Conservation (phyloP, 2,797 vertebrate species). For the Kryptolebias ocellatus region DNA sequence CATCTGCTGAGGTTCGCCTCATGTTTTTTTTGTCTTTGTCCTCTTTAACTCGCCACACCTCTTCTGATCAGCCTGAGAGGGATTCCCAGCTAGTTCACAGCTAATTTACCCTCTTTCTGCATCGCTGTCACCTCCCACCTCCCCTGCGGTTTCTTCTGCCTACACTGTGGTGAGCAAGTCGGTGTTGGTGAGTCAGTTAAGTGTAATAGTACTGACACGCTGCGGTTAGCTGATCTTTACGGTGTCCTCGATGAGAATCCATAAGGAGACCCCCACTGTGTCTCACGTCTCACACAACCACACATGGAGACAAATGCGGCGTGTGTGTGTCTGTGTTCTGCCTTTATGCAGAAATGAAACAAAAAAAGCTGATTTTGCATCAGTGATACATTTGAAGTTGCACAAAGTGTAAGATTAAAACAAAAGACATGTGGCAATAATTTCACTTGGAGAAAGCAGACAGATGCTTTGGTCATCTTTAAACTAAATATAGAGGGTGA, state of each 20-base stretch:
- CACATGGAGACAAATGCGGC: conserved; percentile 15
- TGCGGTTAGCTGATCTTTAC: conserved; percentile 69
- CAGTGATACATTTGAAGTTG: background rate
- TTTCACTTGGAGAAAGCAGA: background rate
- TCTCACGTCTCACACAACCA: conserved; percentile 21
- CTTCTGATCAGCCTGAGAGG: conserved; percentile 53
- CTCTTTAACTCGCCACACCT: conserved; percentile 35
- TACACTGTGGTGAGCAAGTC: conserved; percentile 49
- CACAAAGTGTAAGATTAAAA: background rate
- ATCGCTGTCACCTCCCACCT: conserved; percentile 34
- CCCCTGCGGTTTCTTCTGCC: conserved; percentile 53
- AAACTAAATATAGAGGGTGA: too few species aligned
- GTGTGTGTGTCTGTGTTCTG: background rate
- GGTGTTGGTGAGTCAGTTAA: conserved; percentile 54
- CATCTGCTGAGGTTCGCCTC: conserved; percentile 21
- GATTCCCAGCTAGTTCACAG: conserved; percentile 65
- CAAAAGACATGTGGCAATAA: background rate
- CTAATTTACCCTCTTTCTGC: conserved; percentile 12
- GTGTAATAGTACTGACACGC: conserved; percentile 5
- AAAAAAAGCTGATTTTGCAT: background rate
- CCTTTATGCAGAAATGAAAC: conserved; percentile 67
- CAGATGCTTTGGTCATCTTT: background rate
- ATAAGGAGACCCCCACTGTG: conserved; percentile 40
- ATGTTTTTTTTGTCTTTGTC: conserved; percentile 17
- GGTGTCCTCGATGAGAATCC: conserved; percentile 42